These are phyloP conservation scores for Bujurquina vittata DNA, from an alignment of 2,113 vertebrate species.

Conservation along the genomic window DNA sequence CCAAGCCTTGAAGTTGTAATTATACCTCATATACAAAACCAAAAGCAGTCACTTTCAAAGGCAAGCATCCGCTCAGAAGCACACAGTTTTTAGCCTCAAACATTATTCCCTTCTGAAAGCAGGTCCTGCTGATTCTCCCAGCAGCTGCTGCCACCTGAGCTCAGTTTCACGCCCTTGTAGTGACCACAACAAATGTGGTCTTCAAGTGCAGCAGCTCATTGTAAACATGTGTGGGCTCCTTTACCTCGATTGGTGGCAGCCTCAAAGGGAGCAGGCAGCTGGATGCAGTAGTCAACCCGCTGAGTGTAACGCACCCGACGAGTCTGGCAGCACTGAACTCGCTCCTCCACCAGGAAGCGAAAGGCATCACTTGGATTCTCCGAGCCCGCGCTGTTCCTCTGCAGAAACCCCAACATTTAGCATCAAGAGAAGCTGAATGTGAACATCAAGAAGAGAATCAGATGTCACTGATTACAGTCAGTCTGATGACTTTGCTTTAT, in stretches of 20 bases:
- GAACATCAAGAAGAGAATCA: not conserved
- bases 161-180: not conserved
- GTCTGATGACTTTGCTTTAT: not conserved
- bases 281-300: conserved; percentile 95
- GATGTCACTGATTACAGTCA: not conserved
- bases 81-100: not conserved
- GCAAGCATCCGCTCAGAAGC: not conserved
- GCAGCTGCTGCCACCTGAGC: conserved; percentile 21
- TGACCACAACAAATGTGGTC: not conserved
- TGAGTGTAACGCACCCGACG: conserved; percentile 92
- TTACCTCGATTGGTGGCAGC: conserved; percentile 94
- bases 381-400: conserved; percentile 92
- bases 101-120: not conserved
- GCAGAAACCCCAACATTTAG: conserved; percentile 9
- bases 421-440: not conserved
- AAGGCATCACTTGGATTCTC: conserved; percentile 96
- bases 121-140: not conserved
- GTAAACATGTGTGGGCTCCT: not conserved
- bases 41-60: not conserved
- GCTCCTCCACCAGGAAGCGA: conserved; percentile 95
- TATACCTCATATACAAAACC: not conserved
- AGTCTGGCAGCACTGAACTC: conserved; percentile 94
- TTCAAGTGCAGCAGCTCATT: not conserved
- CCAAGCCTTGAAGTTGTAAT: not conserved
- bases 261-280: conserved; percentile 91